phyloP scores from a whole-genome alignment of 2,888 invertebrate species.

The Phyto melanocephala region DNA sequence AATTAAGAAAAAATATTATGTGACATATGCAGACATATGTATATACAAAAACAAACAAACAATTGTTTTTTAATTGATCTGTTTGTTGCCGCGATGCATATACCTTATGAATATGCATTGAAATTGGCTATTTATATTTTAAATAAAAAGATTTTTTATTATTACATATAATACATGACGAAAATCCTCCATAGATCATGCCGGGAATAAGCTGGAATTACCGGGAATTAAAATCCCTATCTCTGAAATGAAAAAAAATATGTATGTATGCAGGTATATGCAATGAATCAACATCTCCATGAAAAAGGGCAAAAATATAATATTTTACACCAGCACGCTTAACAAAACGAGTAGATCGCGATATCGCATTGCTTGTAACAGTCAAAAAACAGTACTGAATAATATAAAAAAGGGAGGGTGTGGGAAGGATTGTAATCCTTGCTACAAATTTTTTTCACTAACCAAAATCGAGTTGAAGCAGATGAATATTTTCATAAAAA shows the following conservation, averaged over 20 bases:
- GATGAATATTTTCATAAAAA: conserved; percentile 23
- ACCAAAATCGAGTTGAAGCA: conserved; percentile 50
- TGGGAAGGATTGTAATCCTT: conserved; percentile 23
- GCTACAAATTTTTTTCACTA: background rate
- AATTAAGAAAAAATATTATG: too few relatives aligned
- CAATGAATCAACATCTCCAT: conserved; percentile 47
- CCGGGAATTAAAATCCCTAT: too few relatives aligned
- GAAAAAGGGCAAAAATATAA: conserved; percentile 32
- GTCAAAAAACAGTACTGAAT: background rate
- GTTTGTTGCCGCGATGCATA: too few relatives aligned
- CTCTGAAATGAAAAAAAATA: background rate
- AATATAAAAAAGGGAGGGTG: background rate
- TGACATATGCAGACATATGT: too few relatives aligned
- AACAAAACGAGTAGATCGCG: conserved; percentile 20
- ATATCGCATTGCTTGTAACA: background rate
- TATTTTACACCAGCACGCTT: conserved; percentile 48
- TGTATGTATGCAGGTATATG: background rate
- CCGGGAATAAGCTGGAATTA: too few relatives aligned
- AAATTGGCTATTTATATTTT: too few relatives aligned
- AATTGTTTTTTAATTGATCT: too few relatives aligned
- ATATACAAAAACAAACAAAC: too few relatives aligned
- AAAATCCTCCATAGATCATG: too few relatives aligned
- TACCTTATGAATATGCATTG: too few relatives aligned
- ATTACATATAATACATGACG: too few relatives aligned
- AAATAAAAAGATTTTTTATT: too few relatives aligned